A percentile compares a stretch with the other conserved stretches of the same genome.
Evolutionary conservation across 1,140 invertebrate species (phyloP).

Genomic region (Zelostemma sp.): DNA sequence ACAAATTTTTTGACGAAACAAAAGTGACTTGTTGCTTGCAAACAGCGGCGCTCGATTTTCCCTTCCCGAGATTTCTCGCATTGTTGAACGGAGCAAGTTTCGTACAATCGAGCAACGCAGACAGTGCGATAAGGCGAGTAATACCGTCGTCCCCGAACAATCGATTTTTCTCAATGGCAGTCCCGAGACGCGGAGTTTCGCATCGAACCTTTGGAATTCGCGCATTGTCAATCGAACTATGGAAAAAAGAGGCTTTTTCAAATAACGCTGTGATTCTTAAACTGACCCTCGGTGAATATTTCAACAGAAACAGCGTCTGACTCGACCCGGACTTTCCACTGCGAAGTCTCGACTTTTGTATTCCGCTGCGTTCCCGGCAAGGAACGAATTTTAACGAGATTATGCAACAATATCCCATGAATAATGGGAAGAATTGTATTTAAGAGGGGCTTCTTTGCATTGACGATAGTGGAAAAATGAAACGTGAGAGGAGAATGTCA

Average conservation of each 20-base stretch:
- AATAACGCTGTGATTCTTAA: too few species aligned
- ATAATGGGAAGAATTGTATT: too few species aligned
- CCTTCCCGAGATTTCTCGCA: constrained; percentile 7
- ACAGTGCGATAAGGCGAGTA: constrained; percentile 27
- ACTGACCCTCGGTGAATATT: neutral
- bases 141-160: constrained; percentile 9
- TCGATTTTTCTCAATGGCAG: constrained; percentile 21
- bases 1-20: too few species aligned
- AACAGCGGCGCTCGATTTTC: too few species aligned
- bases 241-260: neutral
- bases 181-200: constrained; percentile 5
- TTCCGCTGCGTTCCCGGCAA: too few species aligned
- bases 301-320: constrained; percentile 14
- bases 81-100: constrained; percentile 26
- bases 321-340: constrained; percentile 25
- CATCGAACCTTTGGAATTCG: constrained; percentile 18
- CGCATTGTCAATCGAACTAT: neutral
- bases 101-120: constrained; percentile 19
- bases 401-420: too few species aligned
- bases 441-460: too few species aligned
- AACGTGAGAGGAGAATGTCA: constrained; percentile 3
- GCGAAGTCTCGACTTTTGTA: too few species aligned
- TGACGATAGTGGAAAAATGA: too few species aligned
- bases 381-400: too few species aligned
- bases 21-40: too few species aligned